These are phyloP conservation scores for Selenia dentaria DNA, from an alignment of 2,888 invertebrate species.

Conservation along the genomic window DNA sequence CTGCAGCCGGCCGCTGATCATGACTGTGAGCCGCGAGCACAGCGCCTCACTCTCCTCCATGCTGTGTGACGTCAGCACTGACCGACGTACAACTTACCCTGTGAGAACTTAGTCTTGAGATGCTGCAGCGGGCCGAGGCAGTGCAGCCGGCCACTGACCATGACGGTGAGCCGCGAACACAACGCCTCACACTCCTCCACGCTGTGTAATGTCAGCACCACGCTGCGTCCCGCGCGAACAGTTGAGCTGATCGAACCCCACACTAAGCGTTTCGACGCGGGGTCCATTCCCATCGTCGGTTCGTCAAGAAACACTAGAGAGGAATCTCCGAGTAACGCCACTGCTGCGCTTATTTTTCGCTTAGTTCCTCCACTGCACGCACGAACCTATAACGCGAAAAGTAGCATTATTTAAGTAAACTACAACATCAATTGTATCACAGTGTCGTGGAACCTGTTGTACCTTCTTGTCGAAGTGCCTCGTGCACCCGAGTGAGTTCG, in stretches of 20 bases:
- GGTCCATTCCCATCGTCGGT: slow-evolving; percentile 91
- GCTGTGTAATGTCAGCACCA: slow-evolving; percentile 86
- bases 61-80: too few relatives aligned
- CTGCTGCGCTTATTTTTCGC: slow-evolving; percentile 89
- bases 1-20: slow-evolving; percentile 89
- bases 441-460: neutral
- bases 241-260: slow-evolving; percentile 88
- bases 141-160: slow-evolving; percentile 90
- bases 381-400: slow-evolving; percentile 55
- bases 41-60: slow-evolving; percentile 93
- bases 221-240: slow-evolving; percentile 87
- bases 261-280: slow-evolving; percentile 91
- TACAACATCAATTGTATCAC: neutral
- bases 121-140: too few relatives aligned
- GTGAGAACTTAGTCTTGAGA: slow-evolving; percentile 58
- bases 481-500: slow-evolving; percentile 83
- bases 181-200: slow-evolving; percentile 94
- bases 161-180: slow-evolving; percentile 89
- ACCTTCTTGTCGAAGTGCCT: slow-evolving; percentile 86
- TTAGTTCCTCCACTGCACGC: slow-evolving; percentile 91
- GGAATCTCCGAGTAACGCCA: slow-evolving; percentile 88
- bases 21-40: slow-evolving; percentile 89
- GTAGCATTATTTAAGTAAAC: neutral
- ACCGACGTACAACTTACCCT: slow-evolving; percentile 74
- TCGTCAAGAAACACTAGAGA: slow-evolving; percentile 88